These are phyloP conservation scores for Drosophila incognita DNA, from an alignment of 2,888 invertebrate species.

Conservation along the genomic window DNA sequence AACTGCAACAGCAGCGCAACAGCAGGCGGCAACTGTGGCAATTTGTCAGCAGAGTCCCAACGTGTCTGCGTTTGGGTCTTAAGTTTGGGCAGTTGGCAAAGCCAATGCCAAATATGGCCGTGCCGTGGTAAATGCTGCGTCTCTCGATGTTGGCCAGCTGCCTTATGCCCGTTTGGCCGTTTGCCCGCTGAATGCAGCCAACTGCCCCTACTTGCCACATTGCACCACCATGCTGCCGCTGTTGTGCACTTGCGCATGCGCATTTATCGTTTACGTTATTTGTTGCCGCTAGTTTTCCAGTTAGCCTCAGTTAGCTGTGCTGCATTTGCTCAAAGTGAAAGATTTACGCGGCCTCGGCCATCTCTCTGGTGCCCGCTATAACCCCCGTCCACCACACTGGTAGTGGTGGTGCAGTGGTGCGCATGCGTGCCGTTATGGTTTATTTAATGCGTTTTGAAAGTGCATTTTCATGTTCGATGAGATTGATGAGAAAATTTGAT, in stretches of 20 bases:
- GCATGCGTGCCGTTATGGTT: slow-evolving; percentile 84
- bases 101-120: slow-evolving; percentile 78
- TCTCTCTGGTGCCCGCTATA: slow-evolving; percentile 10
- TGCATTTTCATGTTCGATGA: slow-evolving; percentile 83
- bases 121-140: slow-evolving; percentile 60
- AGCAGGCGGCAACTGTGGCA: slow-evolving; percentile 58
- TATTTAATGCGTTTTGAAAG: slow-evolving; percentile 84
- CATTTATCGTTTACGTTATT: slow-evolving; percentile 81
- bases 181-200: slow-evolving; percentile 16
- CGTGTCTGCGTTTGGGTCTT: slow-evolving; percentile 70
- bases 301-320: slow-evolving; percentile 78
- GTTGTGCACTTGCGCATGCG: slow-evolving; percentile 77
- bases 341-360: slow-evolving; percentile 78
- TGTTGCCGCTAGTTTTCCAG: slow-evolving; percentile 79
- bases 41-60: slow-evolving; percentile 69
- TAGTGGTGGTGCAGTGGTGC: slow-evolving; percentile 34
- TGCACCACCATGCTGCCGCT: slow-evolving; percentile 11
- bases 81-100: slow-evolving; percentile 71
- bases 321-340: slow-evolving; percentile 80
- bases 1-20: slow-evolving; percentile 54
- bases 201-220: slow-evolving; percentile 11
- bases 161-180: slow-evolving; percentile 27
- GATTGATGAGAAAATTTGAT: slow-evolving; percentile 83
- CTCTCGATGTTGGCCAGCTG: slow-evolving; percentile 45
- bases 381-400: slow-evolving; percentile 20